Conservation (phyloP, 2,888 invertebrate species). For the Endotricha flammealis region DNA sequence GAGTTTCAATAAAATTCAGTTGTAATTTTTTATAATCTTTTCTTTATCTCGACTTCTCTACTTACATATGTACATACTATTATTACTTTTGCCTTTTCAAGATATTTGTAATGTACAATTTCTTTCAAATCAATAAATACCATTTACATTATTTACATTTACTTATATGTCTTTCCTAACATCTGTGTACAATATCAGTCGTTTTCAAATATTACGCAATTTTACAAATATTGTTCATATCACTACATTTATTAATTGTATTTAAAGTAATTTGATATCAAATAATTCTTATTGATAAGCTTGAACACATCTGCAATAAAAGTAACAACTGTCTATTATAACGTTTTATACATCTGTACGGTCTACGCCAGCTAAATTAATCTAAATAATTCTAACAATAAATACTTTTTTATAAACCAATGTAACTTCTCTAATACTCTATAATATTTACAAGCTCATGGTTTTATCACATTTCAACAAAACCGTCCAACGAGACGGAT, state of each 20-base stretch:
- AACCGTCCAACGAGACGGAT: constrained; percentile 38
- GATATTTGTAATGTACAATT: constrained; percentile 35
- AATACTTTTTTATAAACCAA: constrained; percentile 55
- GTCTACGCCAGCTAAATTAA: constrained; percentile 32
- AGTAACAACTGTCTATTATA: constrained; percentile 47
- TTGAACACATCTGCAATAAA: constrained; percentile 66
- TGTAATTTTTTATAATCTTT: constrained; percentile 39
- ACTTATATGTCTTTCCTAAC: constrained; percentile 26
- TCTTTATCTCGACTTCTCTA: constrained; percentile 51
- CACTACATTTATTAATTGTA: constrained; percentile 23
- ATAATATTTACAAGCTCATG: constrained; percentile 75
- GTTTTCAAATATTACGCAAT: constrained; percentile 36
- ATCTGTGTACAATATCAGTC: constrained; percentile 59
- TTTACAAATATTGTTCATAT: constrained; percentile 9
- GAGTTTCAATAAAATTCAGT: constrained; percentile 27
- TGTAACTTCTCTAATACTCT: constrained; percentile 42
- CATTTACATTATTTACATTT: constrained; percentile 48
- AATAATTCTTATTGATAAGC: constrained; percentile 44
- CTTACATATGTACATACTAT: constrained; percentile 53
- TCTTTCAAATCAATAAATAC: constrained; percentile 40
- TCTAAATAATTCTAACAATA: constrained; percentile 53
- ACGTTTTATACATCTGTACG: constrained; percentile 31
- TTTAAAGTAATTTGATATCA: constrained; percentile 26
- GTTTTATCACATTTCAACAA: constrained; percentile 72
- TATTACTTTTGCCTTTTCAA: constrained; percentile 31